A percentile compares a stretch with the other conserved stretches of the same genome.
phyloP scores from a whole-genome alignment of 2,113 vertebrate genomes.

The Lepus europaeus region DNA sequence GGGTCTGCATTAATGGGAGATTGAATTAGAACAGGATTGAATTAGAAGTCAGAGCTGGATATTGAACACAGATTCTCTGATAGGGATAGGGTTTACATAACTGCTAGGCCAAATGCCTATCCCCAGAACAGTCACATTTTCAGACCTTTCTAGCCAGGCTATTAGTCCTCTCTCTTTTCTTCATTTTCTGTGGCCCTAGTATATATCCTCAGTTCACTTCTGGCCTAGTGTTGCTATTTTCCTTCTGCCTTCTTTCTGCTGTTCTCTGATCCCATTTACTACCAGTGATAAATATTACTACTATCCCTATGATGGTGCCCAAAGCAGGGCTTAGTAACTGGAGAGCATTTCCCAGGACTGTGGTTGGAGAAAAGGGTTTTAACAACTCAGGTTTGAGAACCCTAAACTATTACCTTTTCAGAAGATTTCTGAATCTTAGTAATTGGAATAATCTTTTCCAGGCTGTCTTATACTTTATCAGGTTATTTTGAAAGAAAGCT shows the following conservation, averaged over 20 bases:
- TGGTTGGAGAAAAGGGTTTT: not conserved
- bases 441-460: not conserved
- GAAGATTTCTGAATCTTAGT: not conserved
- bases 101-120: too few species aligned
- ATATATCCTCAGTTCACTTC: not conserved
- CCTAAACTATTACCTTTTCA: not conserved
- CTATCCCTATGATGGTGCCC: not conserved
- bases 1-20: too few species aligned
- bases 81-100: too few species aligned
- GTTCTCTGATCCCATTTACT: not conserved
- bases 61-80: too few species aligned
- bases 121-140: not conserved
- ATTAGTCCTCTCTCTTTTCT: not conserved
- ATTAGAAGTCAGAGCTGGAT: too few species aligned
- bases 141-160: not conserved
- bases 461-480: not conserved
- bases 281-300: not conserved
- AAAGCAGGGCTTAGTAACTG: not conserved
- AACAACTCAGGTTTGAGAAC: not conserved
- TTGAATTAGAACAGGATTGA: too few species aligned
- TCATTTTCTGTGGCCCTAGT: not conserved
- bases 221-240: not conserved
- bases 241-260: not conserved
- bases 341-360: not conserved
- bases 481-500: not conserved